Base-by-base conservation (phyloP, 2,888 invertebrate species). In the Trypoxylon attenuatum region DNA sequence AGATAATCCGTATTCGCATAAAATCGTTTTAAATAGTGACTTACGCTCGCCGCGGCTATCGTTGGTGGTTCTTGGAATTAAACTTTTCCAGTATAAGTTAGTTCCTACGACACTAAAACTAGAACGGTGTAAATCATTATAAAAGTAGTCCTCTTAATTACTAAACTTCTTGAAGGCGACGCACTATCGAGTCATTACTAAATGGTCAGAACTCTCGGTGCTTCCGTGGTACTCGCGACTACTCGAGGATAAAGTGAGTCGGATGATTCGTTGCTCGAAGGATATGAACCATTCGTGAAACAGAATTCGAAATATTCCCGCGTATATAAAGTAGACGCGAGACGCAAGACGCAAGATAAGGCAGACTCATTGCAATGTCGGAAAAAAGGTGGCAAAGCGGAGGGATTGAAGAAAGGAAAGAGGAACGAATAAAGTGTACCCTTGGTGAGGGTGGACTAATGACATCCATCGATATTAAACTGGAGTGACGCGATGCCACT, bases 401-500 rank as follows among this genome's bases (percentile, higher is more conserved):
- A 42, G 39, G 52, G 29, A 43, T 45, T 16, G 18, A 43, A 47
- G 33, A 22, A 49, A 41, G 18, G 33, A 45, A 55, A 19, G 29
- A 25, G 43, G 59, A 46, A 45, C 19, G 50, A 15, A 58, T 22
- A 38, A 21, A 8, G 50, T 13, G 27, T 38, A 22, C 42, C 16
- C 22, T 46, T 43, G 55, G 23, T 29, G 15, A 43, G 49, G 39
- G 59, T 29, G 46, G 64, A 62, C 73, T 80, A 81, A 81, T 76
- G 76, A 80, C 80, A 80, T 75, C 80, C 77, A 82, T 81, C 80
- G 80, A 82, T 80, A 81, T 80, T 81, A 76, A 77, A 80, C 74
- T 70, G 68, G 63, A 80, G 77, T 77, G 73, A 76, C 65, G 71
- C 73, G 71, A 73, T 59, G 69, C 55, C 71, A 69, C 74, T 77